Evolutionary conservation across 2,113 vertebrate genomes (phyloP), one percentile per base, ranked within the genome.

Genomic region (Phylloscopus trochiloides): DNA sequence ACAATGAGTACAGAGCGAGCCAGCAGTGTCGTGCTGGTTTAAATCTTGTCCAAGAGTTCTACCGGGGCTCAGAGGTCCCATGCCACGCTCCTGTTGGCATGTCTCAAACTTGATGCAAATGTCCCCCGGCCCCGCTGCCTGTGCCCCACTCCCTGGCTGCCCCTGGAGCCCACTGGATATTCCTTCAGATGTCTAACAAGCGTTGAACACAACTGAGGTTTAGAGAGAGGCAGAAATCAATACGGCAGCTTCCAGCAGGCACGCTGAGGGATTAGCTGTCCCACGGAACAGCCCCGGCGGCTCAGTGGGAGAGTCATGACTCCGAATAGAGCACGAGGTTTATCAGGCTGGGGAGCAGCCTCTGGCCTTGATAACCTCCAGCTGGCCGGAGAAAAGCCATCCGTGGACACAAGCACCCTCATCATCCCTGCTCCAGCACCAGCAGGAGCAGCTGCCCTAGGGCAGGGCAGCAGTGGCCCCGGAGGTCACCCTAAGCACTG

Each of bases 181-280:
- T 97, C 94, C 97, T 96, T 98, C 98, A 97, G 96, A 98, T 98
- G 97, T 98, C 98, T 98, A 97, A 98, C 98, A 98, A 98, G 98
- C 96, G 11, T 47, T 97, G 97, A 98, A 98, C 98, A 98, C 98
- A 97, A 97, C 86, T 47, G 97, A 98, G 98, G 97, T 98, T 98
- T 98, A 98, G 97, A 98, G 96, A 98, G 98, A 98, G 97, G 97
- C 97, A 98, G 98, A 98, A 98, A 98, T 98, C 98, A 98, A 98
- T 98, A 98, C 82, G 7, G 88, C 96, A 94, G 98, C 97, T 98
- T 98, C 97, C 97, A 97, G 97, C 83, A 98, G 98, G 97, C 98
- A 97, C 90, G 59, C 98, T 84, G 98, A 97, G 98, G 98, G 98
- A 98, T 98, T 98, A 98, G 97, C 81, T 95, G 83, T 98, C 98